Evolutionary conservation across 2,888 invertebrate species (phyloP), one percentile per base, ranked within the genome.

Genomic region (Lacanobia wlatinum): DNA sequence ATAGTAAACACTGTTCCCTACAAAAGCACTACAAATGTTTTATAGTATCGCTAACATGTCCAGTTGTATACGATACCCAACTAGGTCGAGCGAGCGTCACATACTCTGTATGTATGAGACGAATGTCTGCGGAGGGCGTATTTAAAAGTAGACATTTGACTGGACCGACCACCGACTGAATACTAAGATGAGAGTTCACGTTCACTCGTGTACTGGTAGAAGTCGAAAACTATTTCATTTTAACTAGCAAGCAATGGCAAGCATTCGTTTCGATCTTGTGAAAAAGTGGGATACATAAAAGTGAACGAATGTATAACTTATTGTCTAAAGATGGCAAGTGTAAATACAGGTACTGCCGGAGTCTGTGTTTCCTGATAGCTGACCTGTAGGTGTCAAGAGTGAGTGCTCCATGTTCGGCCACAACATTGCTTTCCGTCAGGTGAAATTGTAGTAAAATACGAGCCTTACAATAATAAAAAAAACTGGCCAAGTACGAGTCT

Each of bases 31-130:
- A n/a, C n/a, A n/a, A n/a, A n/a, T n/a, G n/a, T n/a, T n/a, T n/a
- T n/a, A 82, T 69, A 68, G 53, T 56, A 52, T 59, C 52, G 18
- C 75, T 69, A 68, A 78, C 78, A 74, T 70, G 80, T 69, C 76
- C 82, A 68, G 84, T 70, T 68, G 79, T 76, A 73, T 70, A 84
- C 59, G 63, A 55, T 82, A 84, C 85, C 81, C 85, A 85, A 91
- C 70, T 74, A 59, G 81, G 84, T 76, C 78, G 75, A 65, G 83
- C 77, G 87, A 85, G 77, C 83, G 81, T 86, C 88, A 89, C 93
- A 91, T 91, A 92, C 93, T 94, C 89, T 86, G 94, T 94, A 94
- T 94, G 94, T 94, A 94, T 94, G 93, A 93, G 91, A 92, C 91
- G 91, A 84, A 87, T 89, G 89, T 87, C 87, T 87, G 89, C 85